Evolutionary conservation across 2,797 vertebrate genomes (phyloP).

Genomic region (Nasua narica): DNA sequence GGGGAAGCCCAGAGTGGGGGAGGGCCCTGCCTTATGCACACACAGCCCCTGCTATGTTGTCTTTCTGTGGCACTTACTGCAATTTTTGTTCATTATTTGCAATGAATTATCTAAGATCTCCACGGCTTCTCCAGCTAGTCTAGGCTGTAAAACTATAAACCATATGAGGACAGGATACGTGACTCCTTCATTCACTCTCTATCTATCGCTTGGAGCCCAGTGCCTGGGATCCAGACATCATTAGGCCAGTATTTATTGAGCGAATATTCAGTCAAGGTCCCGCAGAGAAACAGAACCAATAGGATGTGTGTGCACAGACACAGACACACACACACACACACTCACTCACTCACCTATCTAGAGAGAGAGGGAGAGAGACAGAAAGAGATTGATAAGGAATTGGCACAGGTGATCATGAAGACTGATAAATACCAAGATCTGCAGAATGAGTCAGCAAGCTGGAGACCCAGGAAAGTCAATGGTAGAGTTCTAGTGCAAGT

Average conservation of each 20-base stretch:
- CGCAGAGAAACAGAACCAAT: conserved; percentile 8
- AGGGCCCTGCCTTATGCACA: background rate
- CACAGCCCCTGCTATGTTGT: background rate
- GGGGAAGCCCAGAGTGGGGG: background rate
- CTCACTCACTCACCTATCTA: background rate
- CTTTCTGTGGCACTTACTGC: background rate
- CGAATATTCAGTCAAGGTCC: background rate
- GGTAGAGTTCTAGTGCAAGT: background rate
- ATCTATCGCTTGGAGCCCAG: background rate
- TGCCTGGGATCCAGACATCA: background rate
- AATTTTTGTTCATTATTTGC: conserved; percentile 10
- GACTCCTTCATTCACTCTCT: background rate
- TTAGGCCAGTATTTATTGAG: background rate
- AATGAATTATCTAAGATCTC: background rate
- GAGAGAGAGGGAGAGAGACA: background rate
- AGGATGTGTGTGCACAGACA: background rate
- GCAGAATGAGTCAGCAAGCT: background rate
- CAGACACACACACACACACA: background rate
- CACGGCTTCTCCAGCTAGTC: background rate
- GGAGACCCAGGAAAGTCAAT: background rate
- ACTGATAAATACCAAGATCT: background rate
- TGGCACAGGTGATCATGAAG: background rate
- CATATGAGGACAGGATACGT: background rate
- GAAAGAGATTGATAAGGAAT: background rate
- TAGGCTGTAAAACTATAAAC: background rate